Evolutionary conservation across 1,140 invertebrate species (phyloP).

Genomic region (Neodiprion pinetum): DNA sequence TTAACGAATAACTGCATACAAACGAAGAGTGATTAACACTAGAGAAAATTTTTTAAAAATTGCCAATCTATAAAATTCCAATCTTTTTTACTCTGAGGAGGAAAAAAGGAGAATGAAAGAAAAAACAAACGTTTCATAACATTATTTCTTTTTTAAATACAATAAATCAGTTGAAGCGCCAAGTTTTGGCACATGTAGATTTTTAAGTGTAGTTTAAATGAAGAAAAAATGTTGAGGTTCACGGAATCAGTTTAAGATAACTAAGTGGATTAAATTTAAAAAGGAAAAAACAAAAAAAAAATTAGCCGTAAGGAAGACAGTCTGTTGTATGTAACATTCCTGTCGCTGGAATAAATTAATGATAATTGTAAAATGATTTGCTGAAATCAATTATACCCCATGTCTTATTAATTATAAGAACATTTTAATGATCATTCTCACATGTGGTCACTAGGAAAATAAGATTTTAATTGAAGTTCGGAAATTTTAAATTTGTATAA

Average conservation of each 20-base stretch:
- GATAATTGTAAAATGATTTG: neutral
- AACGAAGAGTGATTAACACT: neutral
- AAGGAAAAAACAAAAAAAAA: neutral
- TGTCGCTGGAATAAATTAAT: slow-evolving; percentile 19
- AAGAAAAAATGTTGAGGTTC: neutral
- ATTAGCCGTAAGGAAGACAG: slow-evolving; percentile 3
- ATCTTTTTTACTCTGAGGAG: neutral
- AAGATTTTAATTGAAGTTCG: no score
- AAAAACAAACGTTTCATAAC: neutral
- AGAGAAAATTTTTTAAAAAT: neutral
- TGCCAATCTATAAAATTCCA: neutral
- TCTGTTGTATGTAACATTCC: slow-evolving; percentile 21
- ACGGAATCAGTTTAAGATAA: neutral
- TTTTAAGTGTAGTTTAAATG: slow-evolving; percentile 8
- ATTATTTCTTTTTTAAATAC: neutral
- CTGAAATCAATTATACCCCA: no score
- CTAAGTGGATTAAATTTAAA: neutral
- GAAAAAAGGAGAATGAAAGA: no score
- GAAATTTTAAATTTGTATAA: no score
- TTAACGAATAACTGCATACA: neutral
- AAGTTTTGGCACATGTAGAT: slow-evolving; percentile 10
- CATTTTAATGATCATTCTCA: no score
- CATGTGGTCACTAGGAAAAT: no score
- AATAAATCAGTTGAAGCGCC: neutral
- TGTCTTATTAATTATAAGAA: no score